Evolutionary conservation across 1,140 invertebrate species (phyloP), one percentile per base, ranked within the genome.

Genomic region (Drosophila biarmipes): DNA sequence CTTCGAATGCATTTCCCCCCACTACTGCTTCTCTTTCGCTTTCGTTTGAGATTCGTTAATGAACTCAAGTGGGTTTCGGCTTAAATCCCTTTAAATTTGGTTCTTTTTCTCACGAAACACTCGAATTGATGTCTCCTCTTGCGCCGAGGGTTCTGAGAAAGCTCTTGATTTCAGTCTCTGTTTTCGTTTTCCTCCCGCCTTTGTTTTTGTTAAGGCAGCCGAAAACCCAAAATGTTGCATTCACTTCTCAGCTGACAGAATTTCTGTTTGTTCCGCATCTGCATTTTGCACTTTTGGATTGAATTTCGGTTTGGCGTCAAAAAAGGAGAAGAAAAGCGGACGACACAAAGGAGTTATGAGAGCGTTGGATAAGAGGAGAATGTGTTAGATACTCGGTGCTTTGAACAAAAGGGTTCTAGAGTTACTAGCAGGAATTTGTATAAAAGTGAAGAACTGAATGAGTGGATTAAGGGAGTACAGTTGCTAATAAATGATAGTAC

Each of bases 1-100:
- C 71, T 87, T 87, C 78, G 74, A 87, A 85, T 86, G 78, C 81
- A 78, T 73, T 85, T 84, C 56, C 53, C 55, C 17, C 37, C 38
- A 48, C 52, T 24, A 19, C 38, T 61, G 38, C 66, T 80, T 74
- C 72, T 80, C 69, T 85, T 85, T 85, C 81, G 86, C 81, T 87
- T 86, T 86, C 80, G 59, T 76, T 77, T 61, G 72, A 57, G 63
- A 45, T 58, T 78, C 48, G 64, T 58, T 51, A 52, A 69, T 71
- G 52, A 71, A 71, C 40, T 57, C 37, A 10, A 53, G 59, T 46
- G 49, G 24, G n/a, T 14, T 35, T 54, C 51, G 5, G 35, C 6
- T 49, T 40, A 8, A 31, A 56, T 34, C 29, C 24, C 6, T 2
- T 35, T 38, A 19, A 51, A 58, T 43, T 57, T 37, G 38, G 62